A percentile compares a stretch with the other conserved stretches of the same genome.
Conservation (phyloP, 2,888 invertebrate species). For the Heliconius ethilla region DNA sequence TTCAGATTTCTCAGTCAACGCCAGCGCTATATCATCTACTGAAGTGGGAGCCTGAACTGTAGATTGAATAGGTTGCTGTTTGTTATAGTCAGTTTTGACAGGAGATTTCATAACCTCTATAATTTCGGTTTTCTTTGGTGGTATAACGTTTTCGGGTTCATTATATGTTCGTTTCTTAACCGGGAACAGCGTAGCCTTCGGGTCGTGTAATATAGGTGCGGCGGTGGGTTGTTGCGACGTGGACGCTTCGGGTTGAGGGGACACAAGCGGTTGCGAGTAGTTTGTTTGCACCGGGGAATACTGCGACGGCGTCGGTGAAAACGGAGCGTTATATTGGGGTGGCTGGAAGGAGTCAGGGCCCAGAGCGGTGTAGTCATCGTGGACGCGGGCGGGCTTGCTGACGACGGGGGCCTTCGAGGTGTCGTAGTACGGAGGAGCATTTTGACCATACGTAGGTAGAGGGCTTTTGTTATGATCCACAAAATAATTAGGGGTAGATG, state of each 20-base stretch:
- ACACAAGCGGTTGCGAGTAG: slow-evolving; percentile 63
- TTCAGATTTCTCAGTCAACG: slow-evolving; percentile 72
- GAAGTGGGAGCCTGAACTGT: slow-evolving; percentile 58
- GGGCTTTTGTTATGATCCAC: slow-evolving; percentile 76
- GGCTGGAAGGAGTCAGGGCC: slow-evolving; percentile 81
- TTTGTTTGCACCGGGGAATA: slow-evolving; percentile 66
- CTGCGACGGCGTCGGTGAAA: slow-evolving; percentile 67
- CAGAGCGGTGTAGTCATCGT: slow-evolving; percentile 81
- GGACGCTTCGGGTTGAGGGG: slow-evolving; percentile 57
- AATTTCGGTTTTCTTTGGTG: slow-evolving; percentile 61
- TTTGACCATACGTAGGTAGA: slow-evolving; percentile 71
- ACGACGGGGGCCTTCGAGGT: slow-evolving; percentile 76
- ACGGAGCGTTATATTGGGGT: slow-evolving; percentile 71
- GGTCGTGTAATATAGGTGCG: slow-evolving; percentile 57
- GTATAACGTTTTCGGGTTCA: slow-evolving; percentile 68
- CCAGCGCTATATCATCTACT: slow-evolving; percentile 71
- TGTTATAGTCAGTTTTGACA: slow-evolving; percentile 62
- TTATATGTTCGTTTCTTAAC: slow-evolving; percentile 85
- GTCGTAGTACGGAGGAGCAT: slow-evolving; percentile 83
- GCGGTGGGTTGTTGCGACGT: slow-evolving; percentile 44
- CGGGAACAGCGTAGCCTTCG: slow-evolving; percentile 79
- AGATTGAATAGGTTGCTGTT: slow-evolving; percentile 50
- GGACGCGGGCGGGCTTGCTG: slow-evolving; percentile 74
- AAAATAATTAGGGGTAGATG: slow-evolving; percentile 71
- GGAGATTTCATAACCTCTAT: slow-evolving; percentile 51